A percentile compares a stretch with the other conserved stretches of the same genome.
Evolutionary conservation across 2,797 vertebrate species (phyloP).

Genomic region (Nannoperca obscura): DNA sequence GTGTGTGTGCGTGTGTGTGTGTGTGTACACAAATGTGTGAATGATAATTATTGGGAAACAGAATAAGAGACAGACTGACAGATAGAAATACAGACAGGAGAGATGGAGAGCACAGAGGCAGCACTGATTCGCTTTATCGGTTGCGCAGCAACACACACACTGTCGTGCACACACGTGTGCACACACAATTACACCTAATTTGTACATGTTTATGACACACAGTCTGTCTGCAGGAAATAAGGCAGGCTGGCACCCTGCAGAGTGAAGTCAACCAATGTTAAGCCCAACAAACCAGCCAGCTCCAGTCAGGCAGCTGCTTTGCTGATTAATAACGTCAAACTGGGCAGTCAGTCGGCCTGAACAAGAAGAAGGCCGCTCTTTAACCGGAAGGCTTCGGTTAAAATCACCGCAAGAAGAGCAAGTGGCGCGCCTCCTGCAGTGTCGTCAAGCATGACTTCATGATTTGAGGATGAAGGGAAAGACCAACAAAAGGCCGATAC

Average conservation of each 20-base stretch:
- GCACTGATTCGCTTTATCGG: slow-evolving; percentile 31
- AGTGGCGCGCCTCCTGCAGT: not conserved
- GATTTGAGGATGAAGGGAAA: slow-evolving; percentile 2
- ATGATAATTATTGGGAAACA: not conserved
- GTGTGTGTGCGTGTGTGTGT: slow-evolving; percentile 1
- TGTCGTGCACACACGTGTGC: not conserved
- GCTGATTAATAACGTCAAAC: slow-evolving; percentile 41
- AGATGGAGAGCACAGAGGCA: slow-evolving; percentile 15
- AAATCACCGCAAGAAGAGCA: not conserved
- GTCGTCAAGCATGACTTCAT: not conserved
- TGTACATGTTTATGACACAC: slow-evolving; percentile 30
- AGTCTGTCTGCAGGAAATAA: slow-evolving; percentile 46
- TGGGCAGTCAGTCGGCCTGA: not conserved
- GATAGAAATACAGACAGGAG: slow-evolving; percentile 4
- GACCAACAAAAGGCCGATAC: not conserved
- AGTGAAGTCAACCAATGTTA: slow-evolving; percentile 31
- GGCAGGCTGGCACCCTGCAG: slow-evolving; percentile 31
- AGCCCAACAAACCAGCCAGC: slow-evolving; percentile 16
- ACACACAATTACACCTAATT: slow-evolving; percentile 1
- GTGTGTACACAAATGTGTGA: not conserved
- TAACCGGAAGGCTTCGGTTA: not conserved
- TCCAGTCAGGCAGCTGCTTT: slow-evolving; percentile 14
- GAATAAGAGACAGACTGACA: not conserved
- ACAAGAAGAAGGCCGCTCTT: slow-evolving; percentile 9
- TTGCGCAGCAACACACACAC: slow-evolving; percentile 24